Evolutionary conservation across 2,797 vertebrate species (phyloP).

Genomic region (Acanthurus leucopareius): DNA sequence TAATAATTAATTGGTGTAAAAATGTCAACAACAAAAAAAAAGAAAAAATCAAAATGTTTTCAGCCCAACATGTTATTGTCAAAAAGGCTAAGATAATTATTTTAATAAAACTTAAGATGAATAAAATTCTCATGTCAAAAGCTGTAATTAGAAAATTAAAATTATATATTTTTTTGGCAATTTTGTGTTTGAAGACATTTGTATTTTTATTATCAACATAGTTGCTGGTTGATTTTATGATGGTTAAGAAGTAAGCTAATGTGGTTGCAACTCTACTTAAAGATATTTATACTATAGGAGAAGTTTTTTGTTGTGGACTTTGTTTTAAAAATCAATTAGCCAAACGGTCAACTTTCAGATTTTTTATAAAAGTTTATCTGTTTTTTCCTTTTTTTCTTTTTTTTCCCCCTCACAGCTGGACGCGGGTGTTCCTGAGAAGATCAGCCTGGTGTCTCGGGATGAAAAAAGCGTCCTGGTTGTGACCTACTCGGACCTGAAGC

Average conservation of each 20-base stretch:
- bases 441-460: conserved; percentile 98
- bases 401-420: conserved; percentile 88
- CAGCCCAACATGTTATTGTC: too few relatives aligned
- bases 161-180: too few relatives aligned
- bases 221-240: background rate
- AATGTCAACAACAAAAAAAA: too few relatives aligned
- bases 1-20: too few relatives aligned
- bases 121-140: too few relatives aligned
- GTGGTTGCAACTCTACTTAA: background rate
- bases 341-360: background rate
- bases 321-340: background rate
- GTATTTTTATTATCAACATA: too few relatives aligned
- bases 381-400: background rate
- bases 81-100: too few relatives aligned
- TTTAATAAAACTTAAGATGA: too few relatives aligned
- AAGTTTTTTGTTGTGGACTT: background rate
- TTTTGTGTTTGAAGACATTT: too few relatives aligned
- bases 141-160: too few relatives aligned
- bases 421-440: conserved; percentile 98
- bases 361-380: background rate
- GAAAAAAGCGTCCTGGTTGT: conserved; percentile 99
- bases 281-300: background rate
- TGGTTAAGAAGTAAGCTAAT: background rate
- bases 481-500: conserved; percentile 99
- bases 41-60: too few relatives aligned